Conservation (phyloP, 2,888 invertebrate genomes). For the Pasiphila rectangulata region DNA sequence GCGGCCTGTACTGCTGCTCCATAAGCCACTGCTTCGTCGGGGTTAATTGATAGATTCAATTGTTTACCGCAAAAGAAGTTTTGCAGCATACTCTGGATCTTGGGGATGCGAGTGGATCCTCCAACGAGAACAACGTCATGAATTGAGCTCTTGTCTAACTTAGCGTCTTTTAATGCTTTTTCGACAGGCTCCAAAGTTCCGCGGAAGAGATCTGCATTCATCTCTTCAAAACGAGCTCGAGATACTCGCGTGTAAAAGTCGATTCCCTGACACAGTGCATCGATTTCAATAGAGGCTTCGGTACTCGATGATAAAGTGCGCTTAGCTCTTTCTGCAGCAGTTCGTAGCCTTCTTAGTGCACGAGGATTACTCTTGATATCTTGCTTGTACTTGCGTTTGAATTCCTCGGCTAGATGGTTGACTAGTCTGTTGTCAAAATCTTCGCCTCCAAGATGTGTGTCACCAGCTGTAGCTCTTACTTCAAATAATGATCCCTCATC, state of each 20-base stretch:
- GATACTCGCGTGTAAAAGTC: slow-evolving; percentile 86
- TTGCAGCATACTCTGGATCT: slow-evolving; percentile 87
- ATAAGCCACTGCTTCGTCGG: slow-evolving; percentile 90
- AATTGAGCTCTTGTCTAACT: slow-evolving; percentile 87
- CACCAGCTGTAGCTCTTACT: slow-evolving; percentile 90
- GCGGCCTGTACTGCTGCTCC: slow-evolving; percentile 89
- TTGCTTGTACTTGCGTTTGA: slow-evolving; percentile 85
- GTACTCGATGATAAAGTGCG: slow-evolving; percentile 88
- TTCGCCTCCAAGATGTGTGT: slow-evolving; percentile 91
- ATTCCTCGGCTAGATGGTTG: slow-evolving; percentile 84
- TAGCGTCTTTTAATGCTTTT: slow-evolving; percentile 88
- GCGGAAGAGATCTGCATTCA: slow-evolving; percentile 86
- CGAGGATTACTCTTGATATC: slow-evolving; percentile 84
- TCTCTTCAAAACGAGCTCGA: slow-evolving; percentile 88
- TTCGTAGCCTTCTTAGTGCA: slow-evolving; percentile 85
- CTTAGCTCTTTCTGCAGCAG: slow-evolving; percentile 89
- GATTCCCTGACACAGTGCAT: slow-evolving; percentile 86
- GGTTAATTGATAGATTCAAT: slow-evolving; percentile 87
- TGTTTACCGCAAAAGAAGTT: slow-evolving; percentile 88
- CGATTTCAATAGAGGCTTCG: slow-evolving; percentile 87
- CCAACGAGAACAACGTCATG: slow-evolving; percentile 91
- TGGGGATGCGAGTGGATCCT: slow-evolving; percentile 90
- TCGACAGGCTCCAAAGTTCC: slow-evolving; percentile 88
- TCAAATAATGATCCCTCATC: slow-evolving; percentile 88
- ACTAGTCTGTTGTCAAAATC: slow-evolving; percentile 85